Percentiles rank a stretch among this genome's conserved stretches.
phyloP scores from a whole-genome alignment of 2,113 vertebrate species.

The Cinclus mexicanus region DNA sequence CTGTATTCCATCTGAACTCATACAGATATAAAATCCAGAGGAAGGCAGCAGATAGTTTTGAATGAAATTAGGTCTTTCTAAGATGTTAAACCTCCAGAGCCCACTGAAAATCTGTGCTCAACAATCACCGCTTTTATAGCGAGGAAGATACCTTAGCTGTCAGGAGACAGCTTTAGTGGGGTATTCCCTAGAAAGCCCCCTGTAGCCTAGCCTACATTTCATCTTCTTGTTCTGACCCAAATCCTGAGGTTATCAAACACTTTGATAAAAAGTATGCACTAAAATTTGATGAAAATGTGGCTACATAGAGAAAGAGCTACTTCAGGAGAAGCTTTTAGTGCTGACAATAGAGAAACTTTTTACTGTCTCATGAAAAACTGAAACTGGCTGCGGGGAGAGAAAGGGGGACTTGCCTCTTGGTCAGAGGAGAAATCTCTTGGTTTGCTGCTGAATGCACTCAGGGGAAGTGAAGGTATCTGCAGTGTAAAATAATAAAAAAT shows the following conservation, averaged over 20 bases:
- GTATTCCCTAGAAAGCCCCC: slow-evolving; percentile 44
- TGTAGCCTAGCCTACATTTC: neutral
- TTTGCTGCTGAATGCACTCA: neutral
- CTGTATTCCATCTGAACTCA: neutral
- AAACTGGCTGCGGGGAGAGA: neutral
- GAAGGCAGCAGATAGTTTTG: neutral
- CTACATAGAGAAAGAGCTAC: neutral
- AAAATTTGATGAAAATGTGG: neutral
- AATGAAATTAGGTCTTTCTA: slow-evolving; percentile 21
- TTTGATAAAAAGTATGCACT: neutral
- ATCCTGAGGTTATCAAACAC: neutral
- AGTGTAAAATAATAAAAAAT: neutral
- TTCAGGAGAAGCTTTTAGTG: neutral
- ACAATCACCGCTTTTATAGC: neutral
- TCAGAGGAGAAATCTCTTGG: neutral
- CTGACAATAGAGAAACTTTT: neutral
- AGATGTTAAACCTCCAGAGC: slow-evolving; percentile 25
- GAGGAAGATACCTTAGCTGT: neutral
- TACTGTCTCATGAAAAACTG: neutral
- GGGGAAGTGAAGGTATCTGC: neutral
- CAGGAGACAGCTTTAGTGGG: neutral
- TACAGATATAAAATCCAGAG: neutral
- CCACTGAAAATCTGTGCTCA: slow-evolving; percentile 1
- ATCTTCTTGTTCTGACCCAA: neutral
- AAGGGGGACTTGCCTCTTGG: neutral